Percentiles rank a stretch among this genome's conserved stretches.
Evolutionary conservation across 2,888 invertebrate genomes (phyloP).

Genomic region (Dicycla oo): DNA sequence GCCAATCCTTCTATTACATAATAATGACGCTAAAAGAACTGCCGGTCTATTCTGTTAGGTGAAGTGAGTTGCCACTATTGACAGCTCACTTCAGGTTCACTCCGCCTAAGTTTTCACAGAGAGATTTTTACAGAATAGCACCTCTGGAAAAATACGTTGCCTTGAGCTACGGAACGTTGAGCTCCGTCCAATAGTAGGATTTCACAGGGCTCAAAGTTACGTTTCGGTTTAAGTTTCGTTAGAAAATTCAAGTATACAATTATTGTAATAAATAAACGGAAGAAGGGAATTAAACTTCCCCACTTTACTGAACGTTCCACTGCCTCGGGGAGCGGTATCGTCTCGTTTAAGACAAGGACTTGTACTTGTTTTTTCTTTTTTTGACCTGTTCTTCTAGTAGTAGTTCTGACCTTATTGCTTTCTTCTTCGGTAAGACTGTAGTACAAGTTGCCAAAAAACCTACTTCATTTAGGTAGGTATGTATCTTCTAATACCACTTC

Average conservation of each 20-base stretch:
- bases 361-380: neutral
- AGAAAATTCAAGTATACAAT: neutral
- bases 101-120: too few relatives aligned
- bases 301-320: neutral
- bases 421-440: neutral
- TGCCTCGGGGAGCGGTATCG: constrained; percentile 12
- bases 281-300: constrained; percentile 7
- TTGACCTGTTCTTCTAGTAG: neutral
- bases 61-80: too few relatives aligned
- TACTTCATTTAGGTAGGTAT: neutral
- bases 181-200: neutral
- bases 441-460: neutral
- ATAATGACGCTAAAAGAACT: neutral
- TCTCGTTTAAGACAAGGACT: constrained; percentile 1
- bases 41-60: too few relatives aligned
- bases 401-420: neutral
- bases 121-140: too few relatives aligned
- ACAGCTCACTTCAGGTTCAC: too few relatives aligned
- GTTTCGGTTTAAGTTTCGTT: neutral
- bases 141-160: neutral
- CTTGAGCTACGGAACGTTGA: neutral
- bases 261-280: neutral
- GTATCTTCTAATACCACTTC: neutral
- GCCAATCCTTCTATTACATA: neutral
- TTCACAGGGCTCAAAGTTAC: neutral